Evolutionary conservation across 2,113 vertebrate species (phyloP), one percentile per base, ranked within the genome.

Genomic region (Eupsittula cactorum): DNA sequence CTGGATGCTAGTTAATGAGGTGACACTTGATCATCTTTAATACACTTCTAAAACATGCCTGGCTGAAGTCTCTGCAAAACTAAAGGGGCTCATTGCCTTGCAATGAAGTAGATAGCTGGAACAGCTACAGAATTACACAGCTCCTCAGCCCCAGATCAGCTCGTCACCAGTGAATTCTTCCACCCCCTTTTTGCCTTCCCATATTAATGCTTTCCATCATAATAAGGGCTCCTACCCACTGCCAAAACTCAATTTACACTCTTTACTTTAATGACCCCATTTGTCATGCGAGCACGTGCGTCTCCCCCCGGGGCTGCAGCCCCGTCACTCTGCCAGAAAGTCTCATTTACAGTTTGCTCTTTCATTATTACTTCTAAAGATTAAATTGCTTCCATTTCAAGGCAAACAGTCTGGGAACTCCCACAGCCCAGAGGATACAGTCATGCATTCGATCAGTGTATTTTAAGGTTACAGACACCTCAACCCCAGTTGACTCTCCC

Each of bases 261-360:
- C 86, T 91, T 97, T 95, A 87, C 83, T 95, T 92, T 97, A 97
- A 95, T 87, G 92, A 95, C 80, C 77, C 92, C 90, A 74, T 97
- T 96, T 87, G 92, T 97, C 93, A 96, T 94, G 80, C 64, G 25
- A 85, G 83, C 96, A 78, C 79, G 77, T 44, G 92, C 18, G 53
- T n/a, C 91, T 74, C 33, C 93, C 95, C 59, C 88, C 35, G 96
- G 86, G 95, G 88, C 65, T 9, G 73, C 83, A 60, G 86, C 84
- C 84, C 86, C 4, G 8, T 70, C 88, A 83, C 74, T 27, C 82
- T 94, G 95, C 88, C 95, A 95, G 88, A 69, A 93, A 83, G 88
- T 60, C 95, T 96, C 93, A 92, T 94, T 96, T 94, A 90, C 93
- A 91, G 80, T 88, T 94, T 73, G 88, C 88, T 97, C 91, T 84